phyloP scores from a whole-genome alignment of 2,113 vertebrate genomes.

The pig (Sus scrofa) region T2T-Sscrofa CM000815.6:121873001-121873500 shows the following conservation, averaged over 20 bases:
- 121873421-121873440: neutral
- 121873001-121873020: neutral
- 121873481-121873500: neutral
- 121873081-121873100: neutral
- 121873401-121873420: neutral
- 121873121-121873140: neutral
- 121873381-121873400: neutral
- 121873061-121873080: neutral
- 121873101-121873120: neutral
- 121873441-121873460: neutral
- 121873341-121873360: neutral
- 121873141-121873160: neutral
- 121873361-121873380: neutral
- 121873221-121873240: neutral
- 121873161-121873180: neutral
- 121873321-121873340: neutral
- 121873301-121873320: neutral
- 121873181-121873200: neutral
- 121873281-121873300: neutral
- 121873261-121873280: neutral
- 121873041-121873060: neutral
- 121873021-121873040: neutral
- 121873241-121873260: neutral
- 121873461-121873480: neutral
- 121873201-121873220: neutral